These are phyloP conservation scores for Mesodorylaimus sp. DNA, from an alignment of 2,888 invertebrate species.

Conservation along the genomic window DNA sequence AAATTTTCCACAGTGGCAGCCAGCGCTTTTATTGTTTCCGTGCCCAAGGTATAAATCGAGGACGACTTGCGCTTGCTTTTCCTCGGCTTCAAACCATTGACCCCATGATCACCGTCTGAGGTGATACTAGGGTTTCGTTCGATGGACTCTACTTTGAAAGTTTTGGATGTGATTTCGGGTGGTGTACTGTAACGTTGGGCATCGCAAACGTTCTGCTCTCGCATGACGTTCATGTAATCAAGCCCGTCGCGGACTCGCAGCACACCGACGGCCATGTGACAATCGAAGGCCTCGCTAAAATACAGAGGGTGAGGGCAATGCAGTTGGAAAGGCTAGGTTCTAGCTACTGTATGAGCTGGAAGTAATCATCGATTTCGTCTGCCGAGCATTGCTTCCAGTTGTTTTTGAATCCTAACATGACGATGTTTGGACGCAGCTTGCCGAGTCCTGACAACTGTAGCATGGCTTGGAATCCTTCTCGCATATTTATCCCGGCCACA, in stretches of 20 bases:
- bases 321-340: background rate
- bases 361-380: slow-evolving; percentile 64
- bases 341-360: slow-evolving; percentile 79
- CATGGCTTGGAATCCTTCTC: slow-evolving; percentile 53
- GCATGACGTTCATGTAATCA: slow-evolving; percentile 43
- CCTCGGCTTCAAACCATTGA: too few species aligned
- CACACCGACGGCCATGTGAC: slow-evolving; percentile 75
- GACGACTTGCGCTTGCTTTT: too few species aligned
- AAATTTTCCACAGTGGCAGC: too few species aligned
- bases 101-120: too few species aligned
- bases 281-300: slow-evolving; percentile 69
- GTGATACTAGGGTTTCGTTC: too few species aligned
- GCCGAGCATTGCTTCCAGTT: slow-evolving; percentile 53
- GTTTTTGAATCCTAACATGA: slow-evolving; percentile 79
- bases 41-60: too few species aligned
- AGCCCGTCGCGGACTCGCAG: slow-evolving; percentile 69
- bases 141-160: slow-evolving; percentile 21
- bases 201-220: slow-evolving; percentile 16
- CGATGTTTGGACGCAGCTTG: slow-evolving; percentile 76
- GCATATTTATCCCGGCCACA: slow-evolving; percentile 30
- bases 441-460: slow-evolving; percentile 80
- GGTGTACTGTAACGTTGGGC: too few species aligned
- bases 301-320: too few species aligned
- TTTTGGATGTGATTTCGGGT: too few species aligned
- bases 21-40: too few species aligned